These are phyloP conservation scores for Eriosoma lanigerum DNA, from an alignment of 1,140 invertebrate genomes.

Conservation along the genomic window DNA sequence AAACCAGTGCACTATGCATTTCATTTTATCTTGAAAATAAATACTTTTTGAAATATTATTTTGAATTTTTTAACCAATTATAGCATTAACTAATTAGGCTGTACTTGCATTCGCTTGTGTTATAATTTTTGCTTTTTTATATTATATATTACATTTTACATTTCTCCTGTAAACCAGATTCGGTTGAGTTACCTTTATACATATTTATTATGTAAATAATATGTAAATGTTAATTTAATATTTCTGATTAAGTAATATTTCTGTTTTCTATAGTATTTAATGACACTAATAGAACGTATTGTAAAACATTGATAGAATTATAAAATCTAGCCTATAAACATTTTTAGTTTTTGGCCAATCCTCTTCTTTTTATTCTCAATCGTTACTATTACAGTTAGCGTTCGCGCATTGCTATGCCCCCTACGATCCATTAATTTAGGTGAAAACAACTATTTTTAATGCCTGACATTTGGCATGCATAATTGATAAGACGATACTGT, in stretches of 20 bases:
- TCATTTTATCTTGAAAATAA: not conserved
- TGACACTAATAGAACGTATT: too few species aligned
- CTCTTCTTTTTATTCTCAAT: not conserved
- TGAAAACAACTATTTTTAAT: conserved; percentile 38
- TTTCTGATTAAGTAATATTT: too few species aligned
- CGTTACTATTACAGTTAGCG: not conserved
- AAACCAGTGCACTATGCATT: not conserved
- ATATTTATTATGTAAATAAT: too few species aligned
- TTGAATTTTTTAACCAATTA: not conserved
- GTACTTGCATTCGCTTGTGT: not conserved
- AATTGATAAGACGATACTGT: conserved; percentile 22
- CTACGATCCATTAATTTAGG: conserved; percentile 33
- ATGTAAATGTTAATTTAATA: too few species aligned
- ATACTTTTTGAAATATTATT: not conserved
- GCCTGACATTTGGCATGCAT: conserved; percentile 15
- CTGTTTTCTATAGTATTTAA: too few species aligned
- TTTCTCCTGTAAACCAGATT: too few species aligned
- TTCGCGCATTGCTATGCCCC: conserved; percentile 4
- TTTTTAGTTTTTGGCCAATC: conserved; percentile 18
- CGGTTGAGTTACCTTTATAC: too few species aligned
- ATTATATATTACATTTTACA: not conserved
- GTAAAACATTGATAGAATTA: too few species aligned
- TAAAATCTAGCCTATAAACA: not conserved
- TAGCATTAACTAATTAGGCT: not conserved
- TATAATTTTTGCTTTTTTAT: not conserved